Evolutionary conservation across 2,113 vertebrate genomes (phyloP).

Genomic region (Entosphenus tridentatus): DNA sequence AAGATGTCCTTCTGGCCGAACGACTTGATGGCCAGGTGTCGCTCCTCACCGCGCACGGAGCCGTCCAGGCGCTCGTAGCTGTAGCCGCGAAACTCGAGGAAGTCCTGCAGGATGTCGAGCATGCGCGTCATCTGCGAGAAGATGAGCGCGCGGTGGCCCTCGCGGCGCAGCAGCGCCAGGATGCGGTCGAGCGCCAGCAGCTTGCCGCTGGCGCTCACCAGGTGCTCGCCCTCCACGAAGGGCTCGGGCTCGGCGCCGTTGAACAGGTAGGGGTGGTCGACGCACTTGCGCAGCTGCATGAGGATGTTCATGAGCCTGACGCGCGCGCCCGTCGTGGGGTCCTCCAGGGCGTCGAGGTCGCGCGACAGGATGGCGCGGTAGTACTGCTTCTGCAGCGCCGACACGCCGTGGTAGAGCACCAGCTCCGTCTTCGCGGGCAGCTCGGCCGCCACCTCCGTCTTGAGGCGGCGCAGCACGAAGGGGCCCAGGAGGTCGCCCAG

Average conservation of each 20-base stretch:
- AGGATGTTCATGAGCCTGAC: slow-evolving; percentile 52
- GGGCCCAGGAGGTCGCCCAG: slow-evolving; percentile 33
- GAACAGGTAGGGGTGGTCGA: slow-evolving; percentile 66
- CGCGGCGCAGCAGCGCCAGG: slow-evolving; percentile 32
- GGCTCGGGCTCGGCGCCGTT: slow-evolving; percentile 82
- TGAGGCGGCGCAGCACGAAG: slow-evolving; percentile 63
- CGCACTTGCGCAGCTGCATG: slow-evolving; percentile 69
- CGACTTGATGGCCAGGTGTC: slow-evolving; percentile 63
- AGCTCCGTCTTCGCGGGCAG: slow-evolving; percentile 60
- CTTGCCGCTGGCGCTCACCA: slow-evolving; percentile 72
- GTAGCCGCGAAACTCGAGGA: slow-evolving; percentile 66
- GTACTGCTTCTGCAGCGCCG: slow-evolving; percentile 52
- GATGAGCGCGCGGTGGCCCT: slow-evolving; percentile 53
- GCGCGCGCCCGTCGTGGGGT: slow-evolving; percentile 29
- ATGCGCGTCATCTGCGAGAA: slow-evolving; percentile 85
- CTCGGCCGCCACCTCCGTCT: slow-evolving; percentile 48
- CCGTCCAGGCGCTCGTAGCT: slow-evolving; percentile 77
- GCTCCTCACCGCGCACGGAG: slow-evolving; percentile 59
- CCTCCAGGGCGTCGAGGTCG: slow-evolving; percentile 39
- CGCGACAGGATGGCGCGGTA: slow-evolving; percentile 64
- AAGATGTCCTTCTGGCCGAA: slow-evolving; percentile 57
- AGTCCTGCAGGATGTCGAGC: slow-evolving; percentile 76
- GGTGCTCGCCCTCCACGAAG: slow-evolving; percentile 66
- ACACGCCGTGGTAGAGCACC: slow-evolving; percentile 67
- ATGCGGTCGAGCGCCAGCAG: slow-evolving; percentile 51